Conservation (phyloP, 2,113 vertebrate species). For the Gymnocephalus cernua region DNA sequence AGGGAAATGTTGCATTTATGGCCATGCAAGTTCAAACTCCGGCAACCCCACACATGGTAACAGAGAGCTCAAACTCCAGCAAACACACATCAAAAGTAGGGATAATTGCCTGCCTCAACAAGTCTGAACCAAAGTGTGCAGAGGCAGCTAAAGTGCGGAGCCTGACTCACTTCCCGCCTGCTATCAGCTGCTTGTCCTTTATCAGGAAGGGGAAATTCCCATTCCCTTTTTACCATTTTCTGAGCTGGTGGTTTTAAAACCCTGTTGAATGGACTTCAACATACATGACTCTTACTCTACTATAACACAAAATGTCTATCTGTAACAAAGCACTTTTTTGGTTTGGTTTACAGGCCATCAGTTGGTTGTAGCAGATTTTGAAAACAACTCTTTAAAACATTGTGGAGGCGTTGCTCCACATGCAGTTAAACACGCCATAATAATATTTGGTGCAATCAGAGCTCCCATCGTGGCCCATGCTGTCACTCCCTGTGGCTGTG, state of each 20-base stretch:
- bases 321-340: neutral
- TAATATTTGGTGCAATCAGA: conserved; percentile 62
- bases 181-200: conserved; percentile 72
- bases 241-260: conserved; percentile 37
- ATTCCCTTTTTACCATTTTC: conserved; percentile 27
- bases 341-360: conserved; percentile 13
- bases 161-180: conserved; percentile 76
- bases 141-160: conserved; percentile 59
- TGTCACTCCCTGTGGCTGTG: conserved; percentile 69
- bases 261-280: conserved; percentile 14
- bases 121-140: conserved; percentile 61
- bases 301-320: neutral
- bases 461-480: conserved; percentile 35
- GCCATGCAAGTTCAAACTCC: conserved; percentile 42
- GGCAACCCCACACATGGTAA: conserved; percentile 1
- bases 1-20: conserved; percentile 46
- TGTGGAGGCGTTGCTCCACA: conserved; percentile 58
- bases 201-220: conserved; percentile 74
- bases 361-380: conserved; percentile 31
- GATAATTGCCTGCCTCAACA: conserved; percentile 72
- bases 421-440: conserved; percentile 65
- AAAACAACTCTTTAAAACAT: conserved; percentile 70
- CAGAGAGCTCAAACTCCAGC: conserved; percentile 20
- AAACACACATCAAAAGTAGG: conserved; percentile 58
- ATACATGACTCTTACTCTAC: neutral